Percentiles rank a stretch among this genome's conserved stretches.
Conservation (phyloP, 1,140 invertebrate genomes). For the Potamilus streckersoni region DNA sequence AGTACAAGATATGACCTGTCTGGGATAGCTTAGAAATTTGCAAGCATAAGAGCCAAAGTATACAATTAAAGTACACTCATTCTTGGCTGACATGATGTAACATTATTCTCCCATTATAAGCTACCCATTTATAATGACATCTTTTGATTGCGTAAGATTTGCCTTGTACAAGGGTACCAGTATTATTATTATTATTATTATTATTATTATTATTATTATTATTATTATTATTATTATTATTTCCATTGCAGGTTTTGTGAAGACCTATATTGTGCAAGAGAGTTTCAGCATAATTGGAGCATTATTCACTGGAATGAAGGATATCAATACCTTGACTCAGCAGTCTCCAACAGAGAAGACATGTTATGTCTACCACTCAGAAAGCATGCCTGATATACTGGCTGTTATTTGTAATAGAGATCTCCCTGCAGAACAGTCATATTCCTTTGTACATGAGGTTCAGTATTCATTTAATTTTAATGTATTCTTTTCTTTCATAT, state of each 20-base stretch:
- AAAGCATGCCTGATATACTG: constrained; percentile 28
- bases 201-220: not conserved
- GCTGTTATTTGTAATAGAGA: constrained; percentile 49
- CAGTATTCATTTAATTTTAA: too few species aligned
- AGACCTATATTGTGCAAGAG: constrained; percentile 40
- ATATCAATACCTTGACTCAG: constrained; percentile 33
- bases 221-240: not conserved
- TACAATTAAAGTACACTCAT: too few species aligned
- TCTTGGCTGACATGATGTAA: too few species aligned
- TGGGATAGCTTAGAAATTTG: too few species aligned
- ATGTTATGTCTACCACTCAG: constrained; percentile 46
- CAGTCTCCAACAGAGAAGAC: constrained; percentile 42
- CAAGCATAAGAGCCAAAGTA: too few species aligned
- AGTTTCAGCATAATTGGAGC: constrained; percentile 41
- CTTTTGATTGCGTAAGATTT: too few species aligned
- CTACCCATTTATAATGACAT: too few species aligned
- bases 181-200: too few species aligned
- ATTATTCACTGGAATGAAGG: constrained; percentile 44
- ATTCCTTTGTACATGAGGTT: constrained; percentile 53
- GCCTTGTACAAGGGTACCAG: too few species aligned
- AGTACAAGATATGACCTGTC: too few species aligned
- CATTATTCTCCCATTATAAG: too few species aligned
- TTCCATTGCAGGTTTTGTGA: constrained; percentile 47
- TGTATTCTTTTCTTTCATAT: too few species aligned
- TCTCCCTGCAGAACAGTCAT: constrained; percentile 48